Evolutionary conservation across 2,113 vertebrate species (phyloP).

Genomic region (Clarias macrocephalus): DNA sequence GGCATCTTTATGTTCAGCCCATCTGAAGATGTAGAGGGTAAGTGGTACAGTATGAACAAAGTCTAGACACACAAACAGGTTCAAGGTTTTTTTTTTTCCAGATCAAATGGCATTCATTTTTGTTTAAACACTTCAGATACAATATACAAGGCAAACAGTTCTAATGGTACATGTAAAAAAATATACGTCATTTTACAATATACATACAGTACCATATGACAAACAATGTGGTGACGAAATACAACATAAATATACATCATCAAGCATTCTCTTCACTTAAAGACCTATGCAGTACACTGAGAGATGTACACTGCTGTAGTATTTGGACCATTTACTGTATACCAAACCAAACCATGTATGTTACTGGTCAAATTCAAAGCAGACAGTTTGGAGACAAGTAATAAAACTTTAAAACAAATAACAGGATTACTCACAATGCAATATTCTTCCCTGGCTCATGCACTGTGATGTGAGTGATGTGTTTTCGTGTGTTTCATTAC

Average conservation of each 20-base stretch:
- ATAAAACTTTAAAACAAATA: slow-evolving; percentile 57
- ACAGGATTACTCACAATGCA: slow-evolving; percentile 56
- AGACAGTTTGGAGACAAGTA: slow-evolving; percentile 58
- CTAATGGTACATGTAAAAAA: slow-evolving; percentile 76
- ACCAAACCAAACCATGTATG: slow-evolving; percentile 58
- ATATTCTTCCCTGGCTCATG: slow-evolving; percentile 64
- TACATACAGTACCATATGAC: slow-evolving; percentile 71
- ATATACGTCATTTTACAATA: slow-evolving; percentile 79
- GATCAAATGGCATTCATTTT: slow-evolving; percentile 60
- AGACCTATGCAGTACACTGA: slow-evolving; percentile 56
- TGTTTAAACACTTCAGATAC: slow-evolving; percentile 65
- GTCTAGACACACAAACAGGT: slow-evolving; percentile 21
- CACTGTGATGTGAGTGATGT: slow-evolving; percentile 59
- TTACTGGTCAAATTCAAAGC: slow-evolving; percentile 51
- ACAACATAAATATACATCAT: slow-evolving; percentile 66
- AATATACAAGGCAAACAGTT: slow-evolving; percentile 73
- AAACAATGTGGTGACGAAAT: slow-evolving; percentile 62
- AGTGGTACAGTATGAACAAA: background rate
- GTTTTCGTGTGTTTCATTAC: slow-evolving; percentile 62
- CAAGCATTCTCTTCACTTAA: slow-evolving; percentile 62
- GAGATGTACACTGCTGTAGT: slow-evolving; percentile 55
- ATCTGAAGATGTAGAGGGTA: background rate
- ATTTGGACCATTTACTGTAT: slow-evolving; percentile 44
- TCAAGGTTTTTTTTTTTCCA: slow-evolving; percentile 15
- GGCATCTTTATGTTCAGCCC: background rate